Conservation (phyloP, 30 jellyfish, hydroid and myxozoan genomes). For the Rhopilema esculentum region DNA sequence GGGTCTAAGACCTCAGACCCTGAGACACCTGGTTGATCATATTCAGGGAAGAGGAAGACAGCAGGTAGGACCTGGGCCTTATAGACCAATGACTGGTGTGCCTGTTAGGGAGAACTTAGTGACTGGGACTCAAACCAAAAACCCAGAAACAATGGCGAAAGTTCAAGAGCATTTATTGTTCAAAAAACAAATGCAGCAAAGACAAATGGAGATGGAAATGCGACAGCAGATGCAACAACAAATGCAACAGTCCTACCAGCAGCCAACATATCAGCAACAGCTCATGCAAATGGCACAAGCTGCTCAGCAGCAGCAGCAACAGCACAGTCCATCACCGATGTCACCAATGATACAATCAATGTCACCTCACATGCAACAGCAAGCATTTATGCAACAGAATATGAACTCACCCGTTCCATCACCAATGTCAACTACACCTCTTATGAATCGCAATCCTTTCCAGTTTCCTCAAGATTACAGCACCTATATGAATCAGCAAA, state of each 20-base stretch:
- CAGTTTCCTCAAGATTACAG: conserved; percentile 84
- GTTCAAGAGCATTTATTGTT: conserved; percentile 75
- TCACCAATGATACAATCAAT: conserved; percentile 75
- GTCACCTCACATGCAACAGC: conserved; percentile 77
- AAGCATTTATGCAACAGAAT: conserved; percentile 72
- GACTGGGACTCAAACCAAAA: conserved; percentile 55
- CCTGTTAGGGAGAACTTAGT: conserved; percentile 49
- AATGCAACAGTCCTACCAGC: conserved; percentile 56
- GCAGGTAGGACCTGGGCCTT: conserved; percentile 63
- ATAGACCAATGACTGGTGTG: conserved; percentile 43
- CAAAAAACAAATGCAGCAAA: conserved; percentile 72
- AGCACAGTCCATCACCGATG: conserved; percentile 74
- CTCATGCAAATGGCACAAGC: conserved; percentile 69
- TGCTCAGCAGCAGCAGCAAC: conserved; percentile 78
- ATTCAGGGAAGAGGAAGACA: conserved; percentile 65
- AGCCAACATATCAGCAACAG: conserved; percentile 77
- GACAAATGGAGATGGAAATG: conserved; percentile 43
- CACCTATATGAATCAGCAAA: conserved; percentile 75
- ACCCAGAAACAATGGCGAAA: conserved; percentile 81
- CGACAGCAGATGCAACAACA: conserved; percentile 68
- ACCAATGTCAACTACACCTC: conserved; percentile 76
- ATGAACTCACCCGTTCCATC: conserved; percentile 80
- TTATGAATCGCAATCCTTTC: conserved; percentile 71
- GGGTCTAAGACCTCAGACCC: conserved; percentile 70
- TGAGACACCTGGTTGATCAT: conserved; percentile 64